Conservation (phyloP, 2,888 invertebrate genomes). For the Octonoba sinensis region DNA sequence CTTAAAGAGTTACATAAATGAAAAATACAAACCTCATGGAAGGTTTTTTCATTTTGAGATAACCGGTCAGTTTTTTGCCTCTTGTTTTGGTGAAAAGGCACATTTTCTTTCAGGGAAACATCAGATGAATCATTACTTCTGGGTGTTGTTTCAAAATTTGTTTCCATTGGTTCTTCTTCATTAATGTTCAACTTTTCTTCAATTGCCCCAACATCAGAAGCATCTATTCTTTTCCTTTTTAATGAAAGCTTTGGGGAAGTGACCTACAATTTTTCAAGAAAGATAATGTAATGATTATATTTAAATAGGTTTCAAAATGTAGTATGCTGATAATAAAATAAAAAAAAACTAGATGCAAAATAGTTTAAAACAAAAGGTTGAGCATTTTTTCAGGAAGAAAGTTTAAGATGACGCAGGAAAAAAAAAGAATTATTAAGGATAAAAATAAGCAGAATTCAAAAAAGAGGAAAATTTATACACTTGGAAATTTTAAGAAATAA, state of each 20-base stretch:
- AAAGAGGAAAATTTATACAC: too few relatives aligned
- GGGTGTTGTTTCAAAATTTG: too few relatives aligned
- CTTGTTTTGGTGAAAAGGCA: background rate
- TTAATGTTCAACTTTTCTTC: background rate
- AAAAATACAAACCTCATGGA: too few relatives aligned
- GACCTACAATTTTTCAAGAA: conserved; percentile 1
- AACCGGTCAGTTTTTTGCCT: background rate
- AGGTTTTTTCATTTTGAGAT: too few relatives aligned
- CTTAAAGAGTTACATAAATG: too few relatives aligned
- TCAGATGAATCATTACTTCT: background rate
- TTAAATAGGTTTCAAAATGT: background rate
- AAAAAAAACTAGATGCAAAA: too few relatives aligned
- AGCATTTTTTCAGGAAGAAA: too few relatives aligned
- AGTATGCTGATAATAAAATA: background rate
- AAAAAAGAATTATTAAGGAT: too few relatives aligned
- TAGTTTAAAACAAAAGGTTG: background rate
- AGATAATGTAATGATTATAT: background rate
- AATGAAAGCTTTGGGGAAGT: conserved; percentile 51
- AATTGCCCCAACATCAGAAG: background rate
- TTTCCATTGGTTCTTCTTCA: too few relatives aligned
- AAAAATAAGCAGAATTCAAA: too few relatives aligned
- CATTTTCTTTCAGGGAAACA: conserved; percentile 2
- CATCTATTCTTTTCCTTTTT: conserved; percentile 19
- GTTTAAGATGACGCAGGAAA: too few relatives aligned
- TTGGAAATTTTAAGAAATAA: too few relatives aligned